phyloP scores from a whole-genome alignment of 1,140 invertebrate genomes.

The Berghia stephanieae region DNA sequence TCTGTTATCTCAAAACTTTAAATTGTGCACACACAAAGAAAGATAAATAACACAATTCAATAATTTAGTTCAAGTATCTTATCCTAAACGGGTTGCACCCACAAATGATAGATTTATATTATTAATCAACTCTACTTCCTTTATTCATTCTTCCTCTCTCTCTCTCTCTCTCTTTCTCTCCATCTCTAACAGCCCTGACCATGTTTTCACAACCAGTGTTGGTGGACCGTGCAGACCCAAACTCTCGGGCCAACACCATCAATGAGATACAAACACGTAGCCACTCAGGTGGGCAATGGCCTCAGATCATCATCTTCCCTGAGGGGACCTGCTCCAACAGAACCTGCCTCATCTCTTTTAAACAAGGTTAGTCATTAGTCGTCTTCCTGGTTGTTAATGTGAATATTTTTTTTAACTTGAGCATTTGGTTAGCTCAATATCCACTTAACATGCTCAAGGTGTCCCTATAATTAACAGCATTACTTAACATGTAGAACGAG shows the following conservation, averaged over 20 bases:
- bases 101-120: too few species aligned
- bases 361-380: slow-evolving; percentile 77
- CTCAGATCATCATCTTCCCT: slow-evolving; percentile 94
- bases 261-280: slow-evolving; percentile 88
- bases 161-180: slow-evolving; percentile 18
- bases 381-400: too few species aligned
- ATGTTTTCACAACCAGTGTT: slow-evolving; percentile 95
- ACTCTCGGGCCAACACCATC: slow-evolving; percentile 90
- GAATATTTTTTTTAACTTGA: too few species aligned
- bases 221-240: slow-evolving; percentile 89
- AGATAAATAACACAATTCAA: too few species aligned
- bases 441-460: too few species aligned
- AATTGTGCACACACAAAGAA: too few species aligned
- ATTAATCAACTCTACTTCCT: neutral
- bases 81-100: too few species aligned
- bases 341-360: slow-evolving; percentile 92
- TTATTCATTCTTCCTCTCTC: neutral
- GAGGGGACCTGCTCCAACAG: slow-evolving; percentile 96
- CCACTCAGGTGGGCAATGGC: slow-evolving; percentile 86
- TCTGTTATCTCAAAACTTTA: too few species aligned
- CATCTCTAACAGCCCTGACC: slow-evolving; percentile 75
- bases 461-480: too few species aligned
- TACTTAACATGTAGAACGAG: too few species aligned
- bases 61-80: too few species aligned
- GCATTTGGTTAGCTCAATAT: too few species aligned